Evolutionary conservation across 2,797 vertebrate genomes (phyloP), one percentile per base, ranked within the genome.

Genomic region (Cossypha caffra): DNA sequence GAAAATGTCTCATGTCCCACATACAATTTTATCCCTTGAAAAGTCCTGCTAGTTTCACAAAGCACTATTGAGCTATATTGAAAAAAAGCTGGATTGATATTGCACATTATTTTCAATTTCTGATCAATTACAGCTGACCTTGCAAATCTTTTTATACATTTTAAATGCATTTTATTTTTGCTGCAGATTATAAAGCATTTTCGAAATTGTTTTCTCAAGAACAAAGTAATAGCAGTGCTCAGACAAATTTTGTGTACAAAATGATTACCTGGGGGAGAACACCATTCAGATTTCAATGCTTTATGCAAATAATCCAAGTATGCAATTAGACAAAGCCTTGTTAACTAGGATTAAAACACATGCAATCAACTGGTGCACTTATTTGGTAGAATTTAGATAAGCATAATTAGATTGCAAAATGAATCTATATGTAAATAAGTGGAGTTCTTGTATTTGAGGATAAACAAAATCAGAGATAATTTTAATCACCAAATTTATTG

Each of bases 311-410:
- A 97, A 96, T 79, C 91, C 91, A 93, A 96, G 96, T 96, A 97
- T 90, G 73, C 77, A 97, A 97, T 97, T 96, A 98, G 82, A 86
- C 73, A 94, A 97, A 95, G 93, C 61, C 75, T 94, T 95, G 95
- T 97, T 97, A 98, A 97, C 78, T 76, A 93, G 76, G 95, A 95
- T 48, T 97, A 96, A 95, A 97, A 95, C 72, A 78, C 31, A 76
- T 73, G 52, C 92, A 92, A 96, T 94, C 96, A 96, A 93, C 93
- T 73, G 77, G 82, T 86, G 51, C 78, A 63, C 73, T 91, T 94
- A 87, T 82, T 94, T 78, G 80, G 74, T 43, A 17, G 71, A 73
- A 95, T 89, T 92, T 79, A 90, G 75, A 82, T 13, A 14, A 92
- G 57, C 58, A 63, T 91, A 90, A 97, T 90, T 86, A 90, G 16